Evolutionary conservation across 2,888 invertebrate genomes (phyloP).

Genomic region (Sipunculus nudus): DNA sequence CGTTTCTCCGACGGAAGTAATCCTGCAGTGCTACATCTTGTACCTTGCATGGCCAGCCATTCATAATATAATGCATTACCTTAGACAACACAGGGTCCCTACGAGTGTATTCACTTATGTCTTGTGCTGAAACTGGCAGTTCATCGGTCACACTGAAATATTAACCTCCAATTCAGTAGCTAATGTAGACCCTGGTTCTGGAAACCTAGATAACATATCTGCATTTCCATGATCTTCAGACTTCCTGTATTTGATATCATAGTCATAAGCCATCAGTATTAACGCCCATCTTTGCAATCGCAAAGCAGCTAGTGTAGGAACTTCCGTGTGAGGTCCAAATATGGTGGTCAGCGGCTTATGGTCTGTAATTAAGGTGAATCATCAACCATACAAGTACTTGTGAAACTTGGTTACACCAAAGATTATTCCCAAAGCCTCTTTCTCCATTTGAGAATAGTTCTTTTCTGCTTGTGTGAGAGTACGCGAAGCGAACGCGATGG

Average conservation of each 20-base stretch:
- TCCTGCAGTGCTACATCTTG: neutral
- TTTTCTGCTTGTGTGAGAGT: conserved; percentile 62
- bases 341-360: conserved; percentile 62
- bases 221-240: conserved; percentile 49
- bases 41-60: neutral
- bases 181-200: neutral
- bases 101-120: neutral
- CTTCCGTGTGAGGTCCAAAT: conserved; percentile 46
- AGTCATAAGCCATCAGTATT: conserved; percentile 54
- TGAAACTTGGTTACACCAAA: conserved; percentile 64
- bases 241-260: conserved; percentile 46
- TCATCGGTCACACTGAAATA: neutral
- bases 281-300: conserved; percentile 46
- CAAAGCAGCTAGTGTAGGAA: conserved; percentile 41
- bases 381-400: conserved; percentile 59
- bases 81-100: neutral
- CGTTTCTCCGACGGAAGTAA: neutral
- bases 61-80: neutral
- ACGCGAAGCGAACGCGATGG: conserved; percentile 64
- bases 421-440: conserved; percentile 60
- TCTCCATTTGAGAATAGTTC: conserved; percentile 59
- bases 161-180: neutral
- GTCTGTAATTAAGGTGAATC: conserved; percentile 64
- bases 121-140: neutral
- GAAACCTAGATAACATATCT: conserved; percentile 48